These are phyloP conservation scores for Taenioides sp. DNA, from an alignment of 2,797 vertebrate genomes.

Conservation along the genomic window DNA sequence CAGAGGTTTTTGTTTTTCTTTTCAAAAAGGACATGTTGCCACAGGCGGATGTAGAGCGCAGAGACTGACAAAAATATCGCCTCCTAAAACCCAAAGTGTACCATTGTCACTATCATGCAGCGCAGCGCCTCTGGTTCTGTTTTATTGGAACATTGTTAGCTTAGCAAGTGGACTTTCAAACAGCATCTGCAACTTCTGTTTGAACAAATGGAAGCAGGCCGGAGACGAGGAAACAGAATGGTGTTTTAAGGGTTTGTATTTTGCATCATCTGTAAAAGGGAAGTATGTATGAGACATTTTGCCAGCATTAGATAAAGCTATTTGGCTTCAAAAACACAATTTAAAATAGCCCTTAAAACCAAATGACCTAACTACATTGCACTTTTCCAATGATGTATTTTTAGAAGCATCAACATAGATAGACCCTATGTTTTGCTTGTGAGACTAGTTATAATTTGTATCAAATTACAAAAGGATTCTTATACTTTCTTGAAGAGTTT, in stretches of 20 bases:
- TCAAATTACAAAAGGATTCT: constrained; percentile 3
- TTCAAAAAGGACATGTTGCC: constrained; percentile 37
- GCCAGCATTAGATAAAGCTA: background rate
- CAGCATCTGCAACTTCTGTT: constrained; percentile 48
- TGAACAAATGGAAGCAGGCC: constrained; percentile 44
- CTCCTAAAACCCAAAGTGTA: constrained; percentile 65
- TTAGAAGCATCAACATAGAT: background rate
- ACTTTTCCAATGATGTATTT: background rate
- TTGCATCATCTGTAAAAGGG: background rate
- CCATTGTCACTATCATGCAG: constrained; percentile 51
- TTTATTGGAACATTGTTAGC: constrained; percentile 30
- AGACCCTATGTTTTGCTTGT: background rate
- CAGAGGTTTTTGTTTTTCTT: constrained; percentile 41
- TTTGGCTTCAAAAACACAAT: background rate
- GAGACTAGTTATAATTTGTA: constrained; percentile 7
- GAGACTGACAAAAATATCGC: constrained; percentile 49
- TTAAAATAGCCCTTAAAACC: background rate
- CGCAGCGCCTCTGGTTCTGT: constrained; percentile 47
- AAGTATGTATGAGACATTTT: background rate
- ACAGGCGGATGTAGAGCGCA: constrained; percentile 41
- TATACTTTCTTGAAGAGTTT: constrained; percentile 1
- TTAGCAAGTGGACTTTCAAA: constrained; percentile 40
- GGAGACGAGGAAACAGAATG: constrained; percentile 26
- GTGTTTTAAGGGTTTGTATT: constrained; percentile 22
- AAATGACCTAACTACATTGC: background rate